Base-by-base conservation (phyloP, 2,797 vertebrate species). In the Acanthiza pusilla region DNA sequence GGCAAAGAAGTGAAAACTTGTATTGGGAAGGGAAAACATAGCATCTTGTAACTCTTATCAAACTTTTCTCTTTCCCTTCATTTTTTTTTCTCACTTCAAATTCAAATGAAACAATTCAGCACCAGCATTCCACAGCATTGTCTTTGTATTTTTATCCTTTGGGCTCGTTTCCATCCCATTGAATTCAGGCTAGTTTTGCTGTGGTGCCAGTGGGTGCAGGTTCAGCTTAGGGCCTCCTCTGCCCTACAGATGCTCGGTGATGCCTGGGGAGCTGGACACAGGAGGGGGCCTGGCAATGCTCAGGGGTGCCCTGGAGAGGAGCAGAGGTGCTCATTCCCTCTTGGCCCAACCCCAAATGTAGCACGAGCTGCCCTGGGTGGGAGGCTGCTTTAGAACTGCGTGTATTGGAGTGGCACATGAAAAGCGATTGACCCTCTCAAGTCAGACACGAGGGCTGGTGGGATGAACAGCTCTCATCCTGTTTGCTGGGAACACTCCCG, bases 231-330 rank as follows among this genome's bases (percentile, higher is more conserved):
- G 47, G 47, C n/a, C 19, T 36, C 3, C 40, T 30, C 17, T 34
- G n/a, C 42, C 29, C 60, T 26, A 4, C 0, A 0, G 36, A 26
- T 83, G 40, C 51, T 70, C 1, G 0, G 63, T 3, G 7, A n/a
- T 70, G 36, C 53, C n/a, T 1, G 0, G 1, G 27, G 27, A 70
- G 9, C 32, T 3, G 5, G 54, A 48, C 22, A 32, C 11, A 11
- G 60, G 30, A 66, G 13, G 4, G 30, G 20, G 5, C 13, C 40
- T 47, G 74, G 62, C 50, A 53, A 36, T 34, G 48, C 43, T 57
- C 16, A 8, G 32, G 34, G 61, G 34, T 16, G 16, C 19, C 40
- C 10, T 1, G 50, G 42, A 77, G 40, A 60, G 57, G 61, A 51
- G 19, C 50, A n/a, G 47, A 2, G 20, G 4, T 25, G 55, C 34